Percentiles rank a stretch among this genome's conserved stretches.
Evolutionary conservation across 2,797 vertebrate genomes (phyloP).

Genomic region (Momotus momota): DNA sequence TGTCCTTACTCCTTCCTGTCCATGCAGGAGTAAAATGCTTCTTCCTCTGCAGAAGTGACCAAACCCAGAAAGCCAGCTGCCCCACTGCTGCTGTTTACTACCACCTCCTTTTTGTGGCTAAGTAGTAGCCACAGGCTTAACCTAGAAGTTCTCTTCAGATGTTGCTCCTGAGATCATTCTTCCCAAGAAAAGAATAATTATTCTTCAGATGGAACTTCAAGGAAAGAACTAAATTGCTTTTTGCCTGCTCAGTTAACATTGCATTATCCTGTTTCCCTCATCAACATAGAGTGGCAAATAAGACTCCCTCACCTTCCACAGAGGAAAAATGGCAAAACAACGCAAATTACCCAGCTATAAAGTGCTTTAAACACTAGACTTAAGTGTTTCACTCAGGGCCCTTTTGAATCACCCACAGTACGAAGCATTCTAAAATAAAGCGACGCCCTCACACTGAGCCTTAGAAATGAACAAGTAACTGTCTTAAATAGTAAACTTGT

Average conservation of each 20-base stretch:
- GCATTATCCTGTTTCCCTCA: neutral
- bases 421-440: neutral
- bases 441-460: neutral
- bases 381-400: neutral
- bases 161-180: neutral
- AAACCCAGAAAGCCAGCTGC: neutral
- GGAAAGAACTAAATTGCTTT: neutral
- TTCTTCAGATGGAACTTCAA: neutral
- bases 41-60: neutral
- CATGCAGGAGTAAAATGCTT: neutral
- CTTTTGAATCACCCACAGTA: neutral
- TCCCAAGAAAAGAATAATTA: neutral
- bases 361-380: neutral
- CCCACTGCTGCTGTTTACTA: neutral
- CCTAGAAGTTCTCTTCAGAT: neutral
- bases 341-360: neutral
- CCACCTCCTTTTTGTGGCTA: neutral
- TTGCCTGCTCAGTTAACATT: neutral
- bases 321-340: neutral
- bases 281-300: neutral
- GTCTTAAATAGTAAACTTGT: conserved; percentile 8
- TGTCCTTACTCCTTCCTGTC: neutral
- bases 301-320: neutral
- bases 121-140: neutral
- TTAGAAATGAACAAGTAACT: conserved; percentile 18